phyloP scores from a whole-genome alignment of 2,797 vertebrate species.

The Alauda arvensis region DNA sequence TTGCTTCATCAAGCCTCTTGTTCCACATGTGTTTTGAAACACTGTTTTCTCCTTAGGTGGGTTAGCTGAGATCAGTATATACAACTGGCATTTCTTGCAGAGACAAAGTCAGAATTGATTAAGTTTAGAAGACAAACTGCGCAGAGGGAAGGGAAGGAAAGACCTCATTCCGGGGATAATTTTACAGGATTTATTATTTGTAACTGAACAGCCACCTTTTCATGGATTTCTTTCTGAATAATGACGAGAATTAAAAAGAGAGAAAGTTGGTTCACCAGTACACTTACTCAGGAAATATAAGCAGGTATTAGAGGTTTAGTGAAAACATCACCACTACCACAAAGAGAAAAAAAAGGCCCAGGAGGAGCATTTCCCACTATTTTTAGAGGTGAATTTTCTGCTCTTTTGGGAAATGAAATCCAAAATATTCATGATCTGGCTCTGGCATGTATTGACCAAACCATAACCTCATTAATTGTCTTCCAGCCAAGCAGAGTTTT shows the following conservation, averaged over 20 bases:
- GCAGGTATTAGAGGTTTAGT: background rate
- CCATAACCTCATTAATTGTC: background rate
- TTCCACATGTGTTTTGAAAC: background rate
- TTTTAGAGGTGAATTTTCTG: background rate
- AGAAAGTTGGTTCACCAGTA: background rate
- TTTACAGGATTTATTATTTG: background rate
- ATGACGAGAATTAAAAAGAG: background rate
- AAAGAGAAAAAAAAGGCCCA: background rate
- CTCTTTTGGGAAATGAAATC: background rate
- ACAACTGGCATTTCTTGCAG: background rate
- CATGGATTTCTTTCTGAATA: background rate
- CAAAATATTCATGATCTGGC: background rate
- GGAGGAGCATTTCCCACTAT: background rate
- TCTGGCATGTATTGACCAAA: background rate
- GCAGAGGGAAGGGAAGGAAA: background rate
- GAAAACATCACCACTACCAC: background rate
- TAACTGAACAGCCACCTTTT: background rate
- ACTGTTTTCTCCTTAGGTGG: background rate
- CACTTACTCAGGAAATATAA: background rate
- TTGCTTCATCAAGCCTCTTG: slow-evolving; percentile 5
- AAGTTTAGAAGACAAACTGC: slow-evolving; percentile 15
- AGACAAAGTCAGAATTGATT: background rate
- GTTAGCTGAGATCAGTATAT: slow-evolving; percentile 16
- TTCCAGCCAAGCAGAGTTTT: background rate
- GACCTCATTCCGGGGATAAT: background rate